A percentile compares a stretch with the other conserved stretches of the same genome.
Conservation (phyloP, 2,113 vertebrate species). For the Melozone crissalis region DNA sequence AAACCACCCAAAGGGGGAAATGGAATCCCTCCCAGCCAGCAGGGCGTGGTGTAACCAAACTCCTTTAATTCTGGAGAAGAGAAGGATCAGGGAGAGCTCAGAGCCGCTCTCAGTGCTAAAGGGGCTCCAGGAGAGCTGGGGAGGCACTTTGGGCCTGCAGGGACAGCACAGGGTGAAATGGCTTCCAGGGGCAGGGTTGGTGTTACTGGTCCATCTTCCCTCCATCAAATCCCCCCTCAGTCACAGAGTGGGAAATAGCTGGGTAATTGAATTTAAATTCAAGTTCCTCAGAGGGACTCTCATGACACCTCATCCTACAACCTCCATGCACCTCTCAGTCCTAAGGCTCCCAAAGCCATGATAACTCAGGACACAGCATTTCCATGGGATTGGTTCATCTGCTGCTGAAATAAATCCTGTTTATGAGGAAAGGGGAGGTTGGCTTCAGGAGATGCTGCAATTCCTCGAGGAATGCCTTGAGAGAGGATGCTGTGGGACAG, state of each 20-base stretch:
- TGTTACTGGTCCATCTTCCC: background rate
- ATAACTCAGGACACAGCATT: background rate
- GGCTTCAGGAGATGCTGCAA: fast-evolving
- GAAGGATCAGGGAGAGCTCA: background rate
- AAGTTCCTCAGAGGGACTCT: background rate
- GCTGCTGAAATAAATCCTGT: background rate
- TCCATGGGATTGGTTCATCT: background rate
- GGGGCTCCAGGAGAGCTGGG: background rate
- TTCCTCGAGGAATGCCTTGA: background rate
- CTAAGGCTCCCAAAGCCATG: background rate
- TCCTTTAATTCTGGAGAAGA: background rate
- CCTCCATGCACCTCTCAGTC: background rate
- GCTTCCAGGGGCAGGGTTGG: background rate
- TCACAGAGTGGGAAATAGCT: background rate
- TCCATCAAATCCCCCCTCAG: background rate
- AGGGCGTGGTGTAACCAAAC: background rate
- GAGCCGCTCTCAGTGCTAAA: background rate
- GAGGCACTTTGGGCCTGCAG: background rate
- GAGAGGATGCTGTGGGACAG: background rate
- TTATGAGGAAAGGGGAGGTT: background rate
- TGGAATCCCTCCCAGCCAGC: no score
- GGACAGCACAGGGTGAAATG: background rate
- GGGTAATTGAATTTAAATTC: background rate
- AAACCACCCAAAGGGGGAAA: background rate
- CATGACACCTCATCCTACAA: background rate